Percentiles rank a stretch among this genome's conserved stretches.
These are phyloP conservation scores for Uromys caudimaculatus DNA, from an alignment of 2,797 vertebrate species.

Conservation along the genomic window DNA sequence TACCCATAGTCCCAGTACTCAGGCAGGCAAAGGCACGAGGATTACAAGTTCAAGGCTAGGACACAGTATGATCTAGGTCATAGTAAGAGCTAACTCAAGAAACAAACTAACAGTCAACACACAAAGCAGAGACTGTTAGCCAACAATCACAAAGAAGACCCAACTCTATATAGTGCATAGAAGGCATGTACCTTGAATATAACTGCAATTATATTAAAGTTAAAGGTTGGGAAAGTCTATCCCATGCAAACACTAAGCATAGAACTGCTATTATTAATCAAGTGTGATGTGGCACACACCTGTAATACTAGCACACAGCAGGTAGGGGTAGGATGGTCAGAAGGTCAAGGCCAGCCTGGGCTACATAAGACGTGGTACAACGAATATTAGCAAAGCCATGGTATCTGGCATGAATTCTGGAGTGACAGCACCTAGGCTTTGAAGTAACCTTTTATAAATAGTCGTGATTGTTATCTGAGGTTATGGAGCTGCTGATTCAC, in stretches of 20 bases:
- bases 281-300: not conserved
- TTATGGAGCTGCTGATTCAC: not conserved
- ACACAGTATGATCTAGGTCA: not conserved
- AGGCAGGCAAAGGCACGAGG: not conserved
- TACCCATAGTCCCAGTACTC: not conserved
- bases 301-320: not conserved
- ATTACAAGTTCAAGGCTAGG: not conserved
- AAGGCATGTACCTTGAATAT: not conserved
- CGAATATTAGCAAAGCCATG: not conserved
- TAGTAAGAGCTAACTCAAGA: not conserved
- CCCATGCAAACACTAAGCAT: not conserved
- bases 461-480: not conserved
- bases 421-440: not conserved
- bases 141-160: not conserved
- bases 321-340: not conserved
- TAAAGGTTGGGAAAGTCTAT: conserved; percentile 24
- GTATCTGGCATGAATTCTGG: not conserved
- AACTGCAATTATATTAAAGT: not conserved
- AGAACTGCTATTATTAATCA: not conserved
- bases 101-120: not conserved
- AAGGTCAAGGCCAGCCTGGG: not conserved
- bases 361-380: not conserved
- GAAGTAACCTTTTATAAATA: not conserved
- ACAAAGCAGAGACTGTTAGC: not conserved
- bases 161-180: not conserved